These are phyloP conservation scores for Galbula dea DNA, from an alignment of 2,113 vertebrate species.

Conservation along the genomic window DNA sequence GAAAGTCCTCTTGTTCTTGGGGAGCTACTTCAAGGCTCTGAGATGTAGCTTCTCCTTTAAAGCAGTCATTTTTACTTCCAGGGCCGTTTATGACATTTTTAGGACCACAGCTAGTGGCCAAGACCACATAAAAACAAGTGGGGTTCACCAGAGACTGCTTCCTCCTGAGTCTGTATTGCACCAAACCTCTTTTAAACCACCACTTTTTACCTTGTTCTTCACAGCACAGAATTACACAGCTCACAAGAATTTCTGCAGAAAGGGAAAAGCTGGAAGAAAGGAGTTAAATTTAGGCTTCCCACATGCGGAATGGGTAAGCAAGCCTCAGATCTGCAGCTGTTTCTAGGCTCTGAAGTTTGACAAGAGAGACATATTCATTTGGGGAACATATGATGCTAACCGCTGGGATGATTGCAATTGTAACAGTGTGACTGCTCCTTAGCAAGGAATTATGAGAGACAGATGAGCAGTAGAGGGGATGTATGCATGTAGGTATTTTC, in stretches of 20 bases:
- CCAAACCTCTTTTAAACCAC: not conserved
- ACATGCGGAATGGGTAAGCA: not conserved
- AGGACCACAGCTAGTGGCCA: not conserved
- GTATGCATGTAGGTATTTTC: not conserved
- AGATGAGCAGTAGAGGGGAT: not conserved
- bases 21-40: not conserved
- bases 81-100: not conserved
- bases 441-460: not conserved
- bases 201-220: not conserved
- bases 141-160: not conserved
- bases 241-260: not conserved
- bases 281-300: slow-evolving; percentile 37
- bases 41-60: not conserved
- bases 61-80: not conserved
- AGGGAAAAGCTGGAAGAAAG: not conserved
- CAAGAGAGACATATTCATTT: not conserved
- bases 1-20: not conserved
- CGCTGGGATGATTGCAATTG: fast-evolving
- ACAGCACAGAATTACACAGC: not conserved
- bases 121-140: not conserved
- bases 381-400: not conserved
- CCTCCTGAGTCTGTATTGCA: not conserved
- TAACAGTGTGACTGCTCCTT: not conserved
- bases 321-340: not conserved
- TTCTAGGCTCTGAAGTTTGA: not conserved